Conservation (phyloP, 2,888 invertebrate genomes). For the Patella depressa region DNA sequence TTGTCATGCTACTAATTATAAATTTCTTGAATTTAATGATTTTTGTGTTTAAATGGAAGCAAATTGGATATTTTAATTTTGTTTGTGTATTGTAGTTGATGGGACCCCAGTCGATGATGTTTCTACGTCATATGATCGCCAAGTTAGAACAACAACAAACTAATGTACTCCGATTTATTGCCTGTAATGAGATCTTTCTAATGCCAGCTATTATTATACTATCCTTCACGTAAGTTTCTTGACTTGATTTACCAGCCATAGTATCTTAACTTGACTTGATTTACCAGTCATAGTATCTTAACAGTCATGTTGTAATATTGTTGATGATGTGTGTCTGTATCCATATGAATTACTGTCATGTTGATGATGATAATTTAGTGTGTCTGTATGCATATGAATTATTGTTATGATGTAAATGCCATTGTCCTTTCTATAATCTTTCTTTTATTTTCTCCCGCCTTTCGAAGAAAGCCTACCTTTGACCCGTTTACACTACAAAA, state of each 20-base stretch:
- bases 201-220: constrained; percentile 75
- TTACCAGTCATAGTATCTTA: neutral
- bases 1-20: too few species aligned
- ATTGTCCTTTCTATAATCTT: too few species aligned
- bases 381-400: too few species aligned
- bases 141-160: constrained; percentile 91
- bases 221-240: constrained; percentile 83
- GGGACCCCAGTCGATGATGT: constrained; percentile 93
- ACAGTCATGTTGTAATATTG: neutral
- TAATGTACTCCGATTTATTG: constrained; percentile 90
- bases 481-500: too few species aligned
- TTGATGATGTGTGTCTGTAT: neutral
- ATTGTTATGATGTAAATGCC: too few species aligned
- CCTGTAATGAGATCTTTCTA: constrained; percentile 89
- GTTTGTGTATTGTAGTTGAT: constrained; percentile 78
- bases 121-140: constrained; percentile 86
- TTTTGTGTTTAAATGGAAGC: too few species aligned
- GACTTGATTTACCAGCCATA: neutral
- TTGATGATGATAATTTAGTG: too few species aligned
- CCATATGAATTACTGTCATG: too few species aligned
- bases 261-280: neutral
- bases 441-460: too few species aligned
- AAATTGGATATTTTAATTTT: too few species aligned
- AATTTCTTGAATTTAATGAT: too few species aligned
- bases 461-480: too few species aligned